phyloP scores from a whole-genome alignment of 2,888 invertebrate species.

The Alloscopus bannaensis region DNA sequence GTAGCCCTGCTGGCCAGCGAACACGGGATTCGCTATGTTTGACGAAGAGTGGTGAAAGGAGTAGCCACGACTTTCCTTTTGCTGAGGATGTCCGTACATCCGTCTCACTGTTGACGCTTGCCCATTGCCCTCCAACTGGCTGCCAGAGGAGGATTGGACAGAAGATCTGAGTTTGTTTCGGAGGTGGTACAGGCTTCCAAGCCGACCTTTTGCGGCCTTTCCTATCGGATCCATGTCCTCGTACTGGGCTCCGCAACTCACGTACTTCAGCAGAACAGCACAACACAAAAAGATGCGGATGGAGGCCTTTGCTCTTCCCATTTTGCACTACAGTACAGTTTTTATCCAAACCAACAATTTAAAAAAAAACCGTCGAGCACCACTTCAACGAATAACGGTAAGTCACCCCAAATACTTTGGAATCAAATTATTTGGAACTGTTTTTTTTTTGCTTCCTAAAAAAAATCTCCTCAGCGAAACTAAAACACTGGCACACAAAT shows the following conservation, averaged over 20 bases:
- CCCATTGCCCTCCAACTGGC: constrained; percentile 11
- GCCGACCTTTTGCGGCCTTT: constrained; percentile 68
- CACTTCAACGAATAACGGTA: too few relatives aligned
- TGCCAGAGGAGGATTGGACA: constrained; percentile 14
- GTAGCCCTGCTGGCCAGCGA: constrained; percentile 47
- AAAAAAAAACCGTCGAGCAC: background rate
- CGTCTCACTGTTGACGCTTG: constrained; percentile 21
- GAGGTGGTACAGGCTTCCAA: constrained; percentile 71
- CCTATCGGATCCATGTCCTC: constrained; percentile 70
- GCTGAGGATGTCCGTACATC: constrained; percentile 22
- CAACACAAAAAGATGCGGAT: constrained; percentile 30
- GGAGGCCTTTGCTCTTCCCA: constrained; percentile 27
- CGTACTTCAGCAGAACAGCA: constrained; percentile 44
- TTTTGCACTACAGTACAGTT: constrained; percentile 23
- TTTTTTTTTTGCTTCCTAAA: too few relatives aligned
- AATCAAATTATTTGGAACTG: too few relatives aligned
- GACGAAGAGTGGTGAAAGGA: constrained; percentile 71
- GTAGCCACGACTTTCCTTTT: constrained; percentile 72
- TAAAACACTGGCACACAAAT: background rate
- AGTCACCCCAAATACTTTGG: too few relatives aligned
- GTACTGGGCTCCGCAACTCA: constrained; percentile 40
- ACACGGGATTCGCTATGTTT: constrained; percentile 68
- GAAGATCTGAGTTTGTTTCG: constrained; percentile 69
- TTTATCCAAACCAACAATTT: background rate
- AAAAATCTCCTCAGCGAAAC: constrained; percentile 7